Percentiles rank a stretch among this genome's conserved stretches.
Evolutionary conservation across 2,888 invertebrate species (phyloP).

Genomic region (Microctonus hyperodae): DNA sequence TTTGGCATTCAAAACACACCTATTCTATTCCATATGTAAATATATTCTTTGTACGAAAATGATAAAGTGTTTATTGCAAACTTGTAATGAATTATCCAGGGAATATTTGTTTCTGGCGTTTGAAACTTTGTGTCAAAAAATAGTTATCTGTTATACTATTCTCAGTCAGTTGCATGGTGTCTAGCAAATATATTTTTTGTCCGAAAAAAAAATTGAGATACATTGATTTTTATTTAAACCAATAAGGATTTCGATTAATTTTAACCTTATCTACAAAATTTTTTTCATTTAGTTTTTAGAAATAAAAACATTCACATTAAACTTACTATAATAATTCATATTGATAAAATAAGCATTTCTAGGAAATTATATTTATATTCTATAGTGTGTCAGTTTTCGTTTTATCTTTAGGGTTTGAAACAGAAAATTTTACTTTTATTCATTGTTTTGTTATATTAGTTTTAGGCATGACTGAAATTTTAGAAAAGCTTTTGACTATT

Average conservation of each 20-base stretch:
- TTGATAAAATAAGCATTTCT: not conserved
- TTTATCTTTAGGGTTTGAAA: not conserved
- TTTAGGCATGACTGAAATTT: not conserved
- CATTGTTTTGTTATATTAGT: not conserved
- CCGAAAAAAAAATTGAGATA: too few relatives aligned
- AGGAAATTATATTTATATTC: not conserved
- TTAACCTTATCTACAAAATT: too few relatives aligned
- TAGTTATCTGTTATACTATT: not conserved
- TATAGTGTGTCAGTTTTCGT: not conserved
- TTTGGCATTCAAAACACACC: conserved; percentile 43
- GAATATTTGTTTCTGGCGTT: not conserved
- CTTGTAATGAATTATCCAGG: not conserved
- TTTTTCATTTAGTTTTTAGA: too few relatives aligned
- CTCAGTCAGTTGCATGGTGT: too few relatives aligned
- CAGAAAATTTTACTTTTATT: not conserved
- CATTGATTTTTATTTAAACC: not conserved
- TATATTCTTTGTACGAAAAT: not conserved
- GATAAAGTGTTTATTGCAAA: not conserved
- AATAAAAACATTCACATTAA: too few relatives aligned
- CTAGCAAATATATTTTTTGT: too few relatives aligned
- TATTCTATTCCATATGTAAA: not conserved
- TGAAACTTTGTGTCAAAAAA: not conserved
- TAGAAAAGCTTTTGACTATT: not conserved
- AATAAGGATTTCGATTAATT: not conserved
- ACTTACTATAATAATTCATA: too few relatives aligned